A percentile compares a stretch with the other conserved stretches of the same genome.
Evolutionary conservation across 2,888 invertebrate species (phyloP).

Genomic region (Platycheirus rosarum): DNA sequence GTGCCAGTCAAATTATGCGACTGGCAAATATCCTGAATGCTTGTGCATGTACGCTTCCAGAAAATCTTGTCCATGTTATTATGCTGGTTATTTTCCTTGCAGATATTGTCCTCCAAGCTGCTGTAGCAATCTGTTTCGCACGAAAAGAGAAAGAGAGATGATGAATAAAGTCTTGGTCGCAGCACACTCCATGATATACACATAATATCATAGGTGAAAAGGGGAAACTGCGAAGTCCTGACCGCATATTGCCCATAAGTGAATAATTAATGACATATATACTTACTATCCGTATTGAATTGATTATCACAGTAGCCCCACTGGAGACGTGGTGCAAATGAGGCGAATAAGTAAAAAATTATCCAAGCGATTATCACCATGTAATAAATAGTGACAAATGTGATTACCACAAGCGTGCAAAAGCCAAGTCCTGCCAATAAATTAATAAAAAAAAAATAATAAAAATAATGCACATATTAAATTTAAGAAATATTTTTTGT

Average conservation of each 20-base stretch:
- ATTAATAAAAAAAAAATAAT: conserved; percentile 27
- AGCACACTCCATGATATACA: conserved; percentile 1
- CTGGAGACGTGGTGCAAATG: conserved; percentile 85
- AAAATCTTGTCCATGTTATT: conserved; percentile 83
- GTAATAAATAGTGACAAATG: conserved; percentile 89
- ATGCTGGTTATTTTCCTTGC: conserved; percentile 82
- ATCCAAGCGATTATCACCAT: conserved; percentile 92
- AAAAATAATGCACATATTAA: conserved; percentile 4
- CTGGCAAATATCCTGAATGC: conserved; percentile 84
- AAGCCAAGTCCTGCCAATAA: conserved; percentile 86
- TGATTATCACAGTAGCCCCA: conserved; percentile 88
- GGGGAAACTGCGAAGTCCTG: conserved; percentile 27
- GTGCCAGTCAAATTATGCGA: conserved; percentile 81
- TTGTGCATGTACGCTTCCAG: conserved; percentile 83
- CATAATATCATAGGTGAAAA: not conserved
- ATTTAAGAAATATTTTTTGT: conserved; percentile 26
- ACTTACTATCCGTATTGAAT: conserved; percentile 86
- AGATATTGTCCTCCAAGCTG: conserved; percentile 85
- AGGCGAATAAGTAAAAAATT: conserved; percentile 88
- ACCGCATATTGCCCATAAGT: conserved; percentile 56
- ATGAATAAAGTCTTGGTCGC: conserved; percentile 19
- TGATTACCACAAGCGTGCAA: conserved; percentile 88
- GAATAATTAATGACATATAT: conserved; percentile 75
- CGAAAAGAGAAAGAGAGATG: conserved; percentile 13
- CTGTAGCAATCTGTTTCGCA: conserved; percentile 85